These are phyloP conservation scores for Spea multiplicata DNA, from an alignment of 2,113 vertebrate species.

Conservation along the genomic window DNA sequence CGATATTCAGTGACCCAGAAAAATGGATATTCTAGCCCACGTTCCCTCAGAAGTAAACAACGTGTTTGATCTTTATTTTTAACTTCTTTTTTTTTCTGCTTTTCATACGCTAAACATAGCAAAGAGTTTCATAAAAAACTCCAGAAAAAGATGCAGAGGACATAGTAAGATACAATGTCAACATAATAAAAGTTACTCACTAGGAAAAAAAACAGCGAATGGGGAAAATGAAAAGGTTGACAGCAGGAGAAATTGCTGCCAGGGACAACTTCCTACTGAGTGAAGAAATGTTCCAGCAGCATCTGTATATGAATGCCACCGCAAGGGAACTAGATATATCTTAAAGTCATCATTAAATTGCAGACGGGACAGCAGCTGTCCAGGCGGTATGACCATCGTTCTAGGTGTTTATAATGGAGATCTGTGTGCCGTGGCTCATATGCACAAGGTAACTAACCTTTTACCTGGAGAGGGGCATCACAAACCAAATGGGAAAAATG, in stretches of 20 bases:
- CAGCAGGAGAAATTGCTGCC: conserved; percentile 63
- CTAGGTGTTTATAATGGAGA: conserved; percentile 40
- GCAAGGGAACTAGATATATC: conserved; percentile 61
- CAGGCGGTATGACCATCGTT: conserved; percentile 58
- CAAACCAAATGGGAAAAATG: conserved; percentile 41
- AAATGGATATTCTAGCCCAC: too few relatives aligned
- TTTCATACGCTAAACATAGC: conserved; percentile 11
- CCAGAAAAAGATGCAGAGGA: conserved; percentile 54
- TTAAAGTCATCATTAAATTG: conserved; percentile 64
- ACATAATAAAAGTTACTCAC: conserved; percentile 49
- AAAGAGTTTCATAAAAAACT: conserved; percentile 40
- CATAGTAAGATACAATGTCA: conserved; percentile 66
- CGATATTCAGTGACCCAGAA: too few relatives aligned
- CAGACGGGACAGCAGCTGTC: conserved; percentile 33
- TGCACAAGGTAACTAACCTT: conserved; percentile 39
- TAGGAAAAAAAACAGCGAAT: conserved; percentile 52
- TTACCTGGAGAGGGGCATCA: conserved; percentile 40
- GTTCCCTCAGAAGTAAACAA: too few relatives aligned
- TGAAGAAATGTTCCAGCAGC: conserved; percentile 60
- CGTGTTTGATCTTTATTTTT: too few relatives aligned
- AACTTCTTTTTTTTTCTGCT: background rate
- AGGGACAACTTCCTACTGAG: conserved; percentile 64
- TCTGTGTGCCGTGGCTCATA: conserved; percentile 5
- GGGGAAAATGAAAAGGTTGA: conserved; percentile 64
- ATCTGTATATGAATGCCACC: conserved; percentile 56